phyloP scores from a whole-genome alignment of 2,888 invertebrate genomes.

The Heliconius hortense region DNA sequence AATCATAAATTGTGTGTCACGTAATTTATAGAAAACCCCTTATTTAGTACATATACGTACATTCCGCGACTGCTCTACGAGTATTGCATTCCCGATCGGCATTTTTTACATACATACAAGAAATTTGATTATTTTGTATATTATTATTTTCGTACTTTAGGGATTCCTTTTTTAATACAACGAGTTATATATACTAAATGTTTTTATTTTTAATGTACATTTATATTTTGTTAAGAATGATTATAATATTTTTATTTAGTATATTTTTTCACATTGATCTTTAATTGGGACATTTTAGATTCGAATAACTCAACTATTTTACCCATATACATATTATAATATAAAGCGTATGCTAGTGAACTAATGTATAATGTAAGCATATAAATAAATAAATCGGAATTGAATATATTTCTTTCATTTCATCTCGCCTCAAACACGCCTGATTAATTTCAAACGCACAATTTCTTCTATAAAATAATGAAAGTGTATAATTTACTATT shows the following conservation, averaged over 20 bases:
- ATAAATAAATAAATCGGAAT: constrained; percentile 70
- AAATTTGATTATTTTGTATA: neutral
- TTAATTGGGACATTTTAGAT: constrained; percentile 27
- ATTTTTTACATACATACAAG: constrained; percentile 59
- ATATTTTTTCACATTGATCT: constrained; percentile 48
- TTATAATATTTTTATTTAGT: constrained; percentile 52
- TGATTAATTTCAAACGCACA: constrained; percentile 5
- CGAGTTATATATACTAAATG: constrained; percentile 63
- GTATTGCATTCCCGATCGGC: constrained; percentile 48
- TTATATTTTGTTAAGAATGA: constrained; percentile 73
- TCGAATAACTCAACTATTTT: constrained; percentile 46
- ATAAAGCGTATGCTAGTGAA: constrained; percentile 64
- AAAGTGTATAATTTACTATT: neutral
- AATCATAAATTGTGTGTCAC: too few species aligned
- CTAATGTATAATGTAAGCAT: constrained; percentile 67
- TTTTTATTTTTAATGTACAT: constrained; percentile 65
- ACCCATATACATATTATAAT: constrained; percentile 47
- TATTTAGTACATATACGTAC: neutral
- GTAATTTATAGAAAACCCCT: neutral
- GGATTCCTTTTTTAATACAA: constrained; percentile 70
- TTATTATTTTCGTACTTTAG: constrained; percentile 13
- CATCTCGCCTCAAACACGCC: constrained; percentile 19
- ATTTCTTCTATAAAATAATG: neutral
- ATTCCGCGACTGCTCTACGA: constrained; percentile 8
- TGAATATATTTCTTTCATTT: constrained; percentile 61